Evolutionary conservation across 2,113 vertebrate species (phyloP), one percentile per base, ranked within the genome.

Genomic region (Urocitellus parryii): DNA sequence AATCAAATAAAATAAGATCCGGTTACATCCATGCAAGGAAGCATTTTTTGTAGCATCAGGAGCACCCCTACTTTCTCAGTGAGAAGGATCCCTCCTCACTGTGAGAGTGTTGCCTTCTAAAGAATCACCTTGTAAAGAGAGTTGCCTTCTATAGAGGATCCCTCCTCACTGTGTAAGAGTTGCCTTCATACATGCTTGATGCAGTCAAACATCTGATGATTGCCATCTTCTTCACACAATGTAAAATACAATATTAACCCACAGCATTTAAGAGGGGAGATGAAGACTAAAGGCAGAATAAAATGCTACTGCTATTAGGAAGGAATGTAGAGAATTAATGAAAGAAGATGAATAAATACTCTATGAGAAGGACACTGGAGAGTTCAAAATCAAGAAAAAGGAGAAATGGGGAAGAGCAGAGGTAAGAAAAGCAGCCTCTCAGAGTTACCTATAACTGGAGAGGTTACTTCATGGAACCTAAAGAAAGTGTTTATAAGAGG

Each of bases 341-440:
- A 81, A 78, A 24, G 17, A 70, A 67, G 29, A 5, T 4, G 8
- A 67, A n/a, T 24, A 4, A 61, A n/a, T 24, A 4, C 24, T 42
- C 16, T 29, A 22, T 10, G 7, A 12, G 18, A 1, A 79, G 17
- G 8, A n/a, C 24, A 48, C 4, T 25, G 3, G 51, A 39, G 53
- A 94, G 70, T 81, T 84, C 51, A 88, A 92, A 96, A 70, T 42
- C n/a, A 90, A 37, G 37, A 83, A 27, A 20, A 81, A 17, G 24
- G 9, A 42, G 39, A 13, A 32, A 18, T 72, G 45, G 12, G 2
- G 18, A 5, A 8, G 20, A 90, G 32, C 53, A 37, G 53, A 5
- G 20, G 56, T 24, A 67, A 95, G 18, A 24, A 65, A 86, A 82
- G 18, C 27, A 93, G 17, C 42, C 7, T 53, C 6, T 90, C 61